Percentiles rank a stretch among this genome's conserved stretches.
These are phyloP conservation scores for Psilanteris sp. DNA, from an alignment of 1,140 invertebrate species.

Conservation along the genomic window DNA sequence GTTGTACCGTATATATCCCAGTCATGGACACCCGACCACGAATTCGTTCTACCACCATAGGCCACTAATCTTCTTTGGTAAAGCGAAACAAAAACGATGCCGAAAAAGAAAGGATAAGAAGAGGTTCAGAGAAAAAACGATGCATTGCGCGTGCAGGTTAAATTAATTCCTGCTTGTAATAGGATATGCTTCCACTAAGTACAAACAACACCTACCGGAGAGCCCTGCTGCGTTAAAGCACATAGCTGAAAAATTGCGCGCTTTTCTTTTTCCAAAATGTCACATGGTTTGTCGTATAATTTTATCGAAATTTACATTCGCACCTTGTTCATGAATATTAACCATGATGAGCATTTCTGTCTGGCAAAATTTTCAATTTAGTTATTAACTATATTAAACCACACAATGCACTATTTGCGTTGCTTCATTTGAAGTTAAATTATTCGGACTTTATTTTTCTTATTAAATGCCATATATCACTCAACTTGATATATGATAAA, in stretches of 20 bases:
- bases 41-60: slow-evolving; percentile 56
- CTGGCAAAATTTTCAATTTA: slow-evolving; percentile 24
- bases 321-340: slow-evolving; percentile 15
- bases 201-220: slow-evolving; percentile 29
- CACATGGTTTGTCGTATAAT: slow-evolving; percentile 40
- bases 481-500: too few relatives aligned
- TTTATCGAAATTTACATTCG: slow-evolving; percentile 26
- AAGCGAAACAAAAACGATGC: slow-evolving; percentile 20
- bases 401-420: slow-evolving; percentile 6
- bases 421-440: slow-evolving; percentile 10
- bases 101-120: slow-evolving; percentile 1
- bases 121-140: slow-evolving; percentile 6
- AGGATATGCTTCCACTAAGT: slow-evolving; percentile 40
- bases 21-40: slow-evolving; percentile 59
- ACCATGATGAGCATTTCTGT: slow-evolving; percentile 4
- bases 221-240: slow-evolving; percentile 13
- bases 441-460: too few relatives aligned
- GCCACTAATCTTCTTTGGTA: slow-evolving; percentile 61
- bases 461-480: too few relatives aligned
- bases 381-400: slow-evolving; percentile 19
- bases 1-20: slow-evolving; percentile 52
- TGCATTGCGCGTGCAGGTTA: slow-evolving; percentile 18
- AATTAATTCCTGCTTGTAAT: slow-evolving; percentile 56
- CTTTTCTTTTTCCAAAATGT: slow-evolving; percentile 4
- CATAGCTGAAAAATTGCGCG: slow-evolving; percentile 21